Evolutionary conservation across 92 coral and sea anemone genomes (phyloP), one percentile per base, ranked within the genome.

Genomic region (Zoanthus gigantus): DNA sequence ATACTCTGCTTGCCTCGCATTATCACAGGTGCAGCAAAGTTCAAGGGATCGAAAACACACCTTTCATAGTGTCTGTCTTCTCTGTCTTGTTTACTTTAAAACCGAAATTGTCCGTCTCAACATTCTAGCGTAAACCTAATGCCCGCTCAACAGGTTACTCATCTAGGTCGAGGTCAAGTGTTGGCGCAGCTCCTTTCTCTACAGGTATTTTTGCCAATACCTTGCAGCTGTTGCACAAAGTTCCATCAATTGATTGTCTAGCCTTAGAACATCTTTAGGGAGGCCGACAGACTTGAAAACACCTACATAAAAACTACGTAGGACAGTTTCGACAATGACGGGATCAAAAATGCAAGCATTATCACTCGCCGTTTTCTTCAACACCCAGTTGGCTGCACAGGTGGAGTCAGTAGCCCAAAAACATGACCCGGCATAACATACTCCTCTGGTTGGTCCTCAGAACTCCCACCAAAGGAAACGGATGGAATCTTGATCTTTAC

Each of bases 401-500:
- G 92, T 88, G 0, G 95, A 90, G 29, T 88, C 86, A 42, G 93
- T 74, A 2, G 93, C 90, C 93, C 93, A 71, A 93, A 88, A n/a
- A 88, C 90, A 44, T 83, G 93, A 13, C 77, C 86, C 0, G 57
- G 30, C 87, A 90, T 87, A 29, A 83, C 90, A 58, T 87, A 87
- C 67, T 87, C 93, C 3, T 79, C 86, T 48, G 85, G 91, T 2
- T 77, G 77, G 7, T 90, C 65, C n/a, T 69, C 87, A 4, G 68
- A 30, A 50, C 85, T 74, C 46, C 94, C 95, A 92, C 95, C 95
- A 92, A 56, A 94, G 91, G 74, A 92, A 90, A 54, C 93, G 37
- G 30, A 88, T 79, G 16, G 97, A 91, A 68, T 92, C 93, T 50
- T 73, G 76, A 66, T 91, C 93, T 45, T 91, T 61, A 15, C 53